phyloP scores from a whole-genome alignment of 2,888 invertebrate species.

The Pharmacophagus antenor region DNA sequence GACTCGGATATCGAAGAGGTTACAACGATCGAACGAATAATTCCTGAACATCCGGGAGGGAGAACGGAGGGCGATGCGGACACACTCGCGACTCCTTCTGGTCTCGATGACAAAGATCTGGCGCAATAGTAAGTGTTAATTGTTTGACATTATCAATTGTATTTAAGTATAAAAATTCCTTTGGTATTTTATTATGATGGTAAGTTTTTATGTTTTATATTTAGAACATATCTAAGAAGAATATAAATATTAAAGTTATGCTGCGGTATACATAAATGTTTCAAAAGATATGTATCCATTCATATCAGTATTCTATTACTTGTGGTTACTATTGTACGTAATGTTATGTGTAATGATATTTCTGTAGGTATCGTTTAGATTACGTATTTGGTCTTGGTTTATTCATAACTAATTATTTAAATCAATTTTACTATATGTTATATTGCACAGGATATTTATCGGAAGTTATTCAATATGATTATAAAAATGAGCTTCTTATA shows the following conservation, averaged over 20 bases:
- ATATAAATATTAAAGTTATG: neutral
- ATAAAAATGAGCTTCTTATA: too few relatives aligned
- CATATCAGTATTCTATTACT: neutral
- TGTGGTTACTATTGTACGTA: neutral
- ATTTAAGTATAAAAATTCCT: too few relatives aligned
- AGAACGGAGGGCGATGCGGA: constrained; percentile 72
- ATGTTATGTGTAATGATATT: neutral
- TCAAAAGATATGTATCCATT: neutral
- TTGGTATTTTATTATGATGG: neutral
- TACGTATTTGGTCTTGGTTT: too few relatives aligned
- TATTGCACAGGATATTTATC: too few relatives aligned
- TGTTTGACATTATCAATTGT: neutral
- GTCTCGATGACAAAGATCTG: constrained; percentile 74
- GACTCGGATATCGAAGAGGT: constrained; percentile 94
- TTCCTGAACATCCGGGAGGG: constrained; percentile 74
- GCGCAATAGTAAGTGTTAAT: constrained; percentile 65
- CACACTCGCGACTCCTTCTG: constrained; percentile 75
- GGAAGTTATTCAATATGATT: too few relatives aligned
- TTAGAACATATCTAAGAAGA: neutral
- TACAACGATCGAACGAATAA: constrained; percentile 83
- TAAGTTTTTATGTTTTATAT: neutral
- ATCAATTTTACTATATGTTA: too few relatives aligned
- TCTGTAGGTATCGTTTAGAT: too few relatives aligned
- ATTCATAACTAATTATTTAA: too few relatives aligned
- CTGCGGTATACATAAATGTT: neutral